Percentiles rank a stretch among this genome's conserved stretches.
Conservation (phyloP, 2,888 invertebrate genomes). For the Falcaria lacertinaria region DNA sequence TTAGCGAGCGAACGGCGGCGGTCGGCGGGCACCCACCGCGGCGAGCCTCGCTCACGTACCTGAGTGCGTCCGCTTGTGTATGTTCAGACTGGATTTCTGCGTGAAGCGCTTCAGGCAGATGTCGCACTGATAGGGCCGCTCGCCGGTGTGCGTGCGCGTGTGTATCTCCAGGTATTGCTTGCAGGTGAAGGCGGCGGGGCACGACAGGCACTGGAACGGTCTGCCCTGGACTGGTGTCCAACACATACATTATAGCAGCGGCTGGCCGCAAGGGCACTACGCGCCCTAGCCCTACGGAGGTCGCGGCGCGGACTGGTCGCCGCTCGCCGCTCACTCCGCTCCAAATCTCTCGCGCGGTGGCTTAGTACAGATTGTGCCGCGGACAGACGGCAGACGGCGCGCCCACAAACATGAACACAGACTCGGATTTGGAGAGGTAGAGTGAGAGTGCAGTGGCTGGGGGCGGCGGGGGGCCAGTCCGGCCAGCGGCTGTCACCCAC, state of each 20-base stretch:
- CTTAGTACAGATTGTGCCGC: constrained; percentile 10
- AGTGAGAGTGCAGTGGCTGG: constrained; percentile 45
- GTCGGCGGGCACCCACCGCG: constrained; percentile 15
- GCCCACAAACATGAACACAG: constrained; percentile 16
- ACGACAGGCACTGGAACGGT: constrained; percentile 81
- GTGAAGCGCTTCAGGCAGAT: constrained; percentile 89
- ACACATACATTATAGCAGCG: constrained; percentile 77
- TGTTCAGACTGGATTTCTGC: constrained; percentile 90
- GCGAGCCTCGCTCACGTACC: constrained; percentile 49
- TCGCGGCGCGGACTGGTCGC: constrained; percentile 74
- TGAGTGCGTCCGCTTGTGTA: constrained; percentile 89
- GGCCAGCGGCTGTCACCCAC: constrained; percentile 76
- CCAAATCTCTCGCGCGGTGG: constrained; percentile 40
- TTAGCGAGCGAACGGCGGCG: constrained; percentile 29
- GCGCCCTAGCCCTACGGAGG: constrained; percentile 68
- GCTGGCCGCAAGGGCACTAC: constrained; percentile 67
- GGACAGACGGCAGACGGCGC: constrained; percentile 7
- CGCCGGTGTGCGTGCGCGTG: constrained; percentile 81
- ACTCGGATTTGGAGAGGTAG: constrained; percentile 42
- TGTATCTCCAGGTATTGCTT: constrained; percentile 82
- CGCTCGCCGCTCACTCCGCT: constrained; percentile 70
- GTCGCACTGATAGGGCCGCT: constrained; percentile 84
- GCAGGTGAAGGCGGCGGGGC: constrained; percentile 79
- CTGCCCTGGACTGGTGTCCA: constrained; percentile 80
- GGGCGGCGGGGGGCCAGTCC: constrained; percentile 69